Conservation (phyloP, 2,113 vertebrate species). For the Cyprinodon variegatus region DNA sequence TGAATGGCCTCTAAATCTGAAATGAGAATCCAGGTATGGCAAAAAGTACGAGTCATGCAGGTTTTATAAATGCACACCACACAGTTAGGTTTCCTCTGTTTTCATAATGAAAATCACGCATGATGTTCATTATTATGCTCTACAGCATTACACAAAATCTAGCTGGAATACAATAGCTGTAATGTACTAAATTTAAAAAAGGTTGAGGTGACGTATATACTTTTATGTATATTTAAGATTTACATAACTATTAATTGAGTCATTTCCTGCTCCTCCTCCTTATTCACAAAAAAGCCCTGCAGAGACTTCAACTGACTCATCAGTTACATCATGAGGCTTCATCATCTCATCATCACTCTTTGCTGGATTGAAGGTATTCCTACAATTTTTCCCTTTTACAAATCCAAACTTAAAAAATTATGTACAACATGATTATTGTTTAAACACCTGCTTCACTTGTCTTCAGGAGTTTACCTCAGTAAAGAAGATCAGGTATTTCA, state of each 20-base stretch:
- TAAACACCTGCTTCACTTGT: accelerated
- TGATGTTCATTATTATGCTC: too few relatives aligned
- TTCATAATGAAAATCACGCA: too few relatives aligned
- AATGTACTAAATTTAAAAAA: too few relatives aligned
- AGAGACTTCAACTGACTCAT: constrained; percentile 1
- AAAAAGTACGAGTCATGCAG: too few relatives aligned
- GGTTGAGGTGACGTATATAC: too few relatives aligned
- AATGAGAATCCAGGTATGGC: too few relatives aligned
- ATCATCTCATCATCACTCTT: constrained; percentile 2
- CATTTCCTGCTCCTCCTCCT: constrained; percentile 39
- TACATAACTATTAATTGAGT: constrained; percentile 7
- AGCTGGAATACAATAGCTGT: too few relatives aligned
- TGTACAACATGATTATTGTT: accelerated
- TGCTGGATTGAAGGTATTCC: constrained; percentile 47
- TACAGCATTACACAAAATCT: too few relatives aligned
- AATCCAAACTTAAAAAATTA: background rate
- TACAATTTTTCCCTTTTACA: background rate
- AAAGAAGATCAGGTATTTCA: constrained; percentile 50
- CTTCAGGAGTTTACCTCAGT: constrained; percentile 41
- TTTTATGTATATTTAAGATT: constrained; percentile 36
- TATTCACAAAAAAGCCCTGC: background rate
- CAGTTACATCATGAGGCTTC: constrained; percentile 43
- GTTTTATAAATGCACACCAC: too few relatives aligned
- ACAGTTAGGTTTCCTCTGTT: too few relatives aligned
- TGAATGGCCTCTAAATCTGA: too few relatives aligned